phyloP scores from a whole-genome alignment of 2,888 invertebrate genomes.

The Callimorpha dominula region DNA sequence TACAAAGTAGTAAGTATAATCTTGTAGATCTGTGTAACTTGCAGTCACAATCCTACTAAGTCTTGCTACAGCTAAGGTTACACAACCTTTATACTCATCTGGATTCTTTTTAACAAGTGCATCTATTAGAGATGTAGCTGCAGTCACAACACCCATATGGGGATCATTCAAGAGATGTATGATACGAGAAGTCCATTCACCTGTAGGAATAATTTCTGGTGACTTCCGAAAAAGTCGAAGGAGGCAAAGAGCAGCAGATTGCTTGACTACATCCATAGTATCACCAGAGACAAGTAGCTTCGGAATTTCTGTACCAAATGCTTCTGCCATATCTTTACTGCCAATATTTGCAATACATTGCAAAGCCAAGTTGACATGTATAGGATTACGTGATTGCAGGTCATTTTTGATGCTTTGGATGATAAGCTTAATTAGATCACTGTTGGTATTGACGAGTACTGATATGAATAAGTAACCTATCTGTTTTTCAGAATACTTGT shows the following conservation, averaged over 20 bases:
- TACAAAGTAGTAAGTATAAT: conserved; percentile 99
- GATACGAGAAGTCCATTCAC: conserved; percentile 99
- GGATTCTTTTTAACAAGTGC: conserved; percentile 99
- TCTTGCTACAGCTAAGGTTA: conserved; percentile 98
- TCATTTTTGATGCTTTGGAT: conserved; percentile 99
- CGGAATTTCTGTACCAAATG: conserved; percentile 99
- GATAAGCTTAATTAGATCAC: conserved; percentile 99
- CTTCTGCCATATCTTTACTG: conserved; percentile 99
- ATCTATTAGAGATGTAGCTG: conserved; percentile 99
- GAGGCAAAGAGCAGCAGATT: conserved; percentile 99
- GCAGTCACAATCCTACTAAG: conserved; percentile 99
- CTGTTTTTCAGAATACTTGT: conserved; percentile 99
- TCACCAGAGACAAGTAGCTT: conserved; percentile 99
- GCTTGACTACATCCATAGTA: conserved; percentile 99
- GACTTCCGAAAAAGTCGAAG: conserved; percentile 97
- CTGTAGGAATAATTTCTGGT: conserved; percentile 98
- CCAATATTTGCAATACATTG: conserved; percentile 99
- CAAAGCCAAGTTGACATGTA: conserved; percentile 98
- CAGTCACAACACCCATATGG: conserved; percentile 99
- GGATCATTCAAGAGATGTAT: conserved; percentile 99
- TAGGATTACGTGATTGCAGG: conserved; percentile 97
- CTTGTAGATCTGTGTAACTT: conserved; percentile 99
- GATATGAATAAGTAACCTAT: conserved; percentile 99
- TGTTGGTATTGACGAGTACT: conserved; percentile 99
- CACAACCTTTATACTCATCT: conserved; percentile 99